Base-by-base conservation (phyloP, 1,140 invertebrate genomes). In the Cataglyphis hispanica region DNA sequence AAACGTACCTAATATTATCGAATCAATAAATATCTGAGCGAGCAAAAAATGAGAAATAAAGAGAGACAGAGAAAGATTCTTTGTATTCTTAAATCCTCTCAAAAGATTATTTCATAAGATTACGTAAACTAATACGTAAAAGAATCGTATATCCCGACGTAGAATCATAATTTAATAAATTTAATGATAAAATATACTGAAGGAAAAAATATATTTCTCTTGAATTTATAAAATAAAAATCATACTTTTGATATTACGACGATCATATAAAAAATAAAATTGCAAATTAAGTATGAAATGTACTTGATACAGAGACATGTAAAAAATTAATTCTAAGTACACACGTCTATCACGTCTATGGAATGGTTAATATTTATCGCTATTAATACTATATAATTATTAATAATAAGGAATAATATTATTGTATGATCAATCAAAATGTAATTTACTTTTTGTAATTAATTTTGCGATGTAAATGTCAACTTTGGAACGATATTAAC, bases 361-460 rank as follows among this genome's bases (percentile, higher is more conserved):
- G n/a, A 76, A 40, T 40, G 2, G n/a, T n/a, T 34, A 58, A 34
- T 34, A 8, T 4, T 75, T 75, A 13, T 10, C 4, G 0, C 4
- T 72, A 53, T 74, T 58, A 74, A 6, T 72, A 13, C 0, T 6
- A 19, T 11, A 19, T 74, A 74, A 74, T 58, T 37, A 7, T n/a
- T 56, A 31, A 1, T 31, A 63, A 19, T 27, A 13, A 16, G 16
- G 37, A 64, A 56, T 77, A 77, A 64, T n/a, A 31, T 8, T 27
- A 77, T 64, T 64, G 58, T 64, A 22, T 1, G 25, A 27, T 27
- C 10, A 13, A 46, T 63, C 40, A 27, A 34, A n/a, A 31, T 22
- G 6, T 40, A n/a, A 64, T 43, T 43, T 46, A 27, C n/a, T 46
- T 10, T 11, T 31, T 77, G 60, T 43, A 16, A 13, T 56, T 63